phyloP scores from a whole-genome alignment of 2,797 vertebrate species.

The Channallabes apus region DNA sequence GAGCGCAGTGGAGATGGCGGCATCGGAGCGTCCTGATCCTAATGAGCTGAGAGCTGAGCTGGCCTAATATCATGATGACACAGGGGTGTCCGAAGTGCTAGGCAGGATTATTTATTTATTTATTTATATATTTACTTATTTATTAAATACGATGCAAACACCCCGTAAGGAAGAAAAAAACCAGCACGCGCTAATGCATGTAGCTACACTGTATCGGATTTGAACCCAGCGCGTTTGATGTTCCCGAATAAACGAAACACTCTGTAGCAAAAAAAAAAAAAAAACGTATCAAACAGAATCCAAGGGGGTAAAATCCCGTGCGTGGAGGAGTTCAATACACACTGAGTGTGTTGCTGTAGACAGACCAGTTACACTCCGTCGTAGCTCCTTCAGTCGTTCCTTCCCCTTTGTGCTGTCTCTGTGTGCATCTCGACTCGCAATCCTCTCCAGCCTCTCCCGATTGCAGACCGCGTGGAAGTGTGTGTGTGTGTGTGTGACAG shows the following conservation, averaged over 20 bases:
- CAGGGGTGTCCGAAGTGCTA: not conserved
- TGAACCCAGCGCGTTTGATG: not conserved
- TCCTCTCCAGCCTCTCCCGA: not conserved
- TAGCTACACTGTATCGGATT: not conserved
- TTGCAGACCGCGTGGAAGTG: not conserved
- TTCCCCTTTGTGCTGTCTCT: constrained; percentile 24
- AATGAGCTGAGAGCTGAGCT: not conserved
- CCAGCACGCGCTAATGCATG: not conserved
- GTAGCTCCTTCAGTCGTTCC: constrained; percentile 9
- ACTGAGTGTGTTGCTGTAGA: constrained; percentile 4
- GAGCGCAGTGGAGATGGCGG: constrained; percentile 34
- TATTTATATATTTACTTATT: too few relatives aligned
- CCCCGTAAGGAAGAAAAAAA: too few relatives aligned
- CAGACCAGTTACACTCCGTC: not conserved
- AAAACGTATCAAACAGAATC: constrained; percentile 1
- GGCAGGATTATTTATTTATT: not conserved
- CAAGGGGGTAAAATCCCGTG: constrained; percentile 5
- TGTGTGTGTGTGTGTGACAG: too few relatives aligned
- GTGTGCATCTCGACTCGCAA: constrained; percentile 20
- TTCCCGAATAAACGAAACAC: constrained; percentile 12
- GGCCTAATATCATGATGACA: constrained; percentile 15
- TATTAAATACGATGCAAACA: not conserved
- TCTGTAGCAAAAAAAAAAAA: constrained; percentile 8
- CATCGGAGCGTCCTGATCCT: constrained; percentile 28
- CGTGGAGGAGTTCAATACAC: constrained; percentile 21